A percentile compares a stretch with the other conserved stretches of the same genome.
phyloP scores from a whole-genome alignment of 2,888 invertebrate species.

The Sympetrum striolatum region DNA sequence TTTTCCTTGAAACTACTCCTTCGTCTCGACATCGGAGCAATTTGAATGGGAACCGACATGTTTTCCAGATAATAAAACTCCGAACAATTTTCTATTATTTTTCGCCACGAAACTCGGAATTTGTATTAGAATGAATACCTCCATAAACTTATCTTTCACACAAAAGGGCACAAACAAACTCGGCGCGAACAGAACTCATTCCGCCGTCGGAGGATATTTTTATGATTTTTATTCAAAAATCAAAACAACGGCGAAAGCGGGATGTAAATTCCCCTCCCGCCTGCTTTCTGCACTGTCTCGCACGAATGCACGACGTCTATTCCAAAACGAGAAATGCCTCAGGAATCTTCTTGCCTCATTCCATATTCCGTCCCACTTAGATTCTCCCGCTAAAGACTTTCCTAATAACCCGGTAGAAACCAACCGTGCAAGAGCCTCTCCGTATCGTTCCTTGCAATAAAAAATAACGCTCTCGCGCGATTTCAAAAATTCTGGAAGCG shows the following conservation, averaged over 20 bases:
- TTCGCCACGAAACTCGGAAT: neutral
- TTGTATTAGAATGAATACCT: neutral
- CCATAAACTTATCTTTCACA: neutral
- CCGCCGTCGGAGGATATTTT: neutral
- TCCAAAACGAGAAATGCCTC: neutral
- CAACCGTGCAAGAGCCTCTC: neutral
- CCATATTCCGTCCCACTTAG: neutral
- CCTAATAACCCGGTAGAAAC: neutral
- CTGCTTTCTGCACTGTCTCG: neutral
- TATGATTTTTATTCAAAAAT: neutral
- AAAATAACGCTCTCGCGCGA: neutral
- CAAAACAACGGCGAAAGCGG: too few relatives aligned
- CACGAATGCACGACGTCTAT: neutral
- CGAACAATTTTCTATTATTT: neutral
- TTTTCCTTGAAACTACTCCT: too few relatives aligned
- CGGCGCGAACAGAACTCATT: neutral
- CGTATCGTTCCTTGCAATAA: neutral
- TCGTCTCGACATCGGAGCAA: too few relatives aligned
- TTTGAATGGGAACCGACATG: too few relatives aligned
- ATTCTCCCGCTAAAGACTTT: neutral
- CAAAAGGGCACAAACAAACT: neutral
- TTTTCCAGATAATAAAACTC: too few relatives aligned
- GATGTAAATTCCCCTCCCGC: neutral
- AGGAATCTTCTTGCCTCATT: neutral
- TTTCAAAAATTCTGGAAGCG: neutral